Percentiles rank a stretch among this genome's conserved stretches.
These are phyloP conservation scores for Leptinotarsa undecemlineata DNA, from an alignment of 1,140 invertebrate species.

Conservation along the genomic window DNA sequence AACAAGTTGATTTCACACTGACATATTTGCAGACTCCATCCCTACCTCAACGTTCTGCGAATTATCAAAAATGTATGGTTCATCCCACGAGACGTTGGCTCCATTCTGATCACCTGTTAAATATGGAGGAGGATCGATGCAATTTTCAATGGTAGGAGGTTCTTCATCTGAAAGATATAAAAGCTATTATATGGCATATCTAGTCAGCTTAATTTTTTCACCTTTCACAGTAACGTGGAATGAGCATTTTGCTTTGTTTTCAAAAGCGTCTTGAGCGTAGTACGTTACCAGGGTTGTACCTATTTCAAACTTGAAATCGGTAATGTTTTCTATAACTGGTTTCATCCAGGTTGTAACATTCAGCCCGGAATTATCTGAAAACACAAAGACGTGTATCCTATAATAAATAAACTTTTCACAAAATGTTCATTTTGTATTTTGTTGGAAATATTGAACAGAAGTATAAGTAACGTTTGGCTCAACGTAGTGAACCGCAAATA, in stretches of 20 bases:
- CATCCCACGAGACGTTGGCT: conserved; percentile 64
- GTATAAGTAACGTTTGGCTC: too few relatives aligned
- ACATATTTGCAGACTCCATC: background rate
- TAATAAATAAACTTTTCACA: too few relatives aligned
- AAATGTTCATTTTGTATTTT: too few relatives aligned
- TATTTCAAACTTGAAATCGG: conserved; percentile 57
- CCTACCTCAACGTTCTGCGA: conserved; percentile 57
- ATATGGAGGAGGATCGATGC: conserved; percentile 63
- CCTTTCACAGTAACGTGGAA: conserved; percentile 60
- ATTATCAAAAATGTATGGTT: conserved; percentile 72
- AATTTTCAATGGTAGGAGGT: conserved; percentile 66
- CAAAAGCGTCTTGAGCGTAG: conserved; percentile 59
- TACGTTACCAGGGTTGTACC: conserved; percentile 60
- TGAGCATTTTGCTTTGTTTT: conserved; percentile 61
- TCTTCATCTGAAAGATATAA: conserved; percentile 60
- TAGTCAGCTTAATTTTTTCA: conserved; percentile 36
- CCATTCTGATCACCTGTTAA: conserved; percentile 55
- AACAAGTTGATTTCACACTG: background rate
- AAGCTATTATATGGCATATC: too few relatives aligned
- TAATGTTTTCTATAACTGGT: conserved; percentile 54
- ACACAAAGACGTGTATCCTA: background rate
- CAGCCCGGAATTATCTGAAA: conserved; percentile 58
- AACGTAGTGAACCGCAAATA: too few relatives aligned
- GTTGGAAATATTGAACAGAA: too few relatives aligned
- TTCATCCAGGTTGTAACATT: conserved; percentile 58